These are phyloP conservation scores for Oryzias javanicus DNA, from an alignment of 2,113 vertebrate species.

Conservation along the genomic window DNA sequence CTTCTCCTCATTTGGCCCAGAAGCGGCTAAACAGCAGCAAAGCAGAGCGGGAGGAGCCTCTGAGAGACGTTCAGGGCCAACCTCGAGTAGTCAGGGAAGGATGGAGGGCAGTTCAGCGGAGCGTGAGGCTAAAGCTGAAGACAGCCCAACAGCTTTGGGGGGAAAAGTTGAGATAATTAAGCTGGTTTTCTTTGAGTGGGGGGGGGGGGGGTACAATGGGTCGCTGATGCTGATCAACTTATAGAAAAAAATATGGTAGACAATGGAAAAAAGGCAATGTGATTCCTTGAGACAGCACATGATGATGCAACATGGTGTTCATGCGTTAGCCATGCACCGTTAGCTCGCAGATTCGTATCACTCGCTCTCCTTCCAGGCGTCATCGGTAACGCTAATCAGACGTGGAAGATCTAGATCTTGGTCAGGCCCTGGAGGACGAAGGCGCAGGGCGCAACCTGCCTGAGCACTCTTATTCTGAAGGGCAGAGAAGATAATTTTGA, in stretches of 20 bases:
- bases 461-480: slow-evolving; percentile 1
- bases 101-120: slow-evolving; percentile 57
- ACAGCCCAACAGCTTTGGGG: slow-evolving; percentile 61
- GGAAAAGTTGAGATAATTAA: slow-evolving; percentile 65
- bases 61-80: slow-evolving; percentile 55
- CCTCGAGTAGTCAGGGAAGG: slow-evolving; percentile 41
- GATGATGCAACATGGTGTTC: slow-evolving; percentile 2
- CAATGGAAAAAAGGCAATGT: slow-evolving; percentile 11
- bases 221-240: slow-evolving; percentile 55
- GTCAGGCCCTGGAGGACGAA: slow-evolving; percentile 9
- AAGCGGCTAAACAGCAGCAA: slow-evolving; percentile 48
- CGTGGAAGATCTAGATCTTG: background rate
- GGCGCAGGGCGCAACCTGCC: background rate
- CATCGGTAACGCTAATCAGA: slow-evolving; percentile 7
- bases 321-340: slow-evolving; percentile 3
- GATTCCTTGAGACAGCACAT: slow-evolving; percentile 6
- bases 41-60: slow-evolving; percentile 42
- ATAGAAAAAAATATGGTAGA: slow-evolving; percentile 44
- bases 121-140: slow-evolving; percentile 58
- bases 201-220: slow-evolving; percentile 24
- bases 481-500: slow-evolving; percentile 23
- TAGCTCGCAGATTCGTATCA: background rate
- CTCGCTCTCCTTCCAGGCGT: background rate
- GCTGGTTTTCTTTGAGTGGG: slow-evolving; percentile 45
- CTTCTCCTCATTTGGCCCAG: slow-evolving; percentile 32